Evolutionary conservation across 2,113 vertebrate genomes (phyloP).

Genomic region (Arothron firmamentum): DNA sequence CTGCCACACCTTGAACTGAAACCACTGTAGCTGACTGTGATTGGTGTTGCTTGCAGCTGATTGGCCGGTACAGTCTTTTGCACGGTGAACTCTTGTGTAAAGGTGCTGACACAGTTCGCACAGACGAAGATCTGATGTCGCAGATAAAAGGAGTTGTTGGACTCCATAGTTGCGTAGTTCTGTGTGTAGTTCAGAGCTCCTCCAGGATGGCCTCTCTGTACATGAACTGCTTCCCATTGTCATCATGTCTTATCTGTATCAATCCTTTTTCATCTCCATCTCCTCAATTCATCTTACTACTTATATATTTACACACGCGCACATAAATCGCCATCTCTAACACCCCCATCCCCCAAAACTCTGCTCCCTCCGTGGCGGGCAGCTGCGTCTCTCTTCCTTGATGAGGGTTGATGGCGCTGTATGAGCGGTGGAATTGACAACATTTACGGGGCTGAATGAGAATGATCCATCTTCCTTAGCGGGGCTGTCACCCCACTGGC

Average conservation of each 20-base stretch:
- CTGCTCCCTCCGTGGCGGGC: constrained; percentile 38
- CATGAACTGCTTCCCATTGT: background rate
- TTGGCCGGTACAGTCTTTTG: background rate
- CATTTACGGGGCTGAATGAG: constrained; percentile 99
- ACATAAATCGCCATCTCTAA: constrained; percentile 18
- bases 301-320: background rate
- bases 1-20: too few species aligned
- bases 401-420: constrained; percentile 95
- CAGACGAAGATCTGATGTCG: too few species aligned
- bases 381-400: constrained; percentile 70
- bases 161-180: too few species aligned
- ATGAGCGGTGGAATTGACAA: constrained; percentile 99
- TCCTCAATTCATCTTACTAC: too few species aligned
- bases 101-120: too few species aligned
- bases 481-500: constrained; percentile 95
- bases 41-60: background rate
- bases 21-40: too few species aligned
- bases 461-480: constrained; percentile 99
- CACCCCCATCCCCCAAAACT: constrained; percentile 28
- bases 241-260: background rate
- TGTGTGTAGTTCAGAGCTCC: too few species aligned
- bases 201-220: background rate
- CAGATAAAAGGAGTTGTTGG: too few species aligned
- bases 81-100: too few species aligned
- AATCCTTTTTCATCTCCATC: background rate